A percentile compares a stretch with the other conserved stretches of the same genome.
These are phyloP conservation scores for Cryptocheilus praepositus DNA, from an alignment of 2,888 invertebrate species.

Conservation along the genomic window DNA sequence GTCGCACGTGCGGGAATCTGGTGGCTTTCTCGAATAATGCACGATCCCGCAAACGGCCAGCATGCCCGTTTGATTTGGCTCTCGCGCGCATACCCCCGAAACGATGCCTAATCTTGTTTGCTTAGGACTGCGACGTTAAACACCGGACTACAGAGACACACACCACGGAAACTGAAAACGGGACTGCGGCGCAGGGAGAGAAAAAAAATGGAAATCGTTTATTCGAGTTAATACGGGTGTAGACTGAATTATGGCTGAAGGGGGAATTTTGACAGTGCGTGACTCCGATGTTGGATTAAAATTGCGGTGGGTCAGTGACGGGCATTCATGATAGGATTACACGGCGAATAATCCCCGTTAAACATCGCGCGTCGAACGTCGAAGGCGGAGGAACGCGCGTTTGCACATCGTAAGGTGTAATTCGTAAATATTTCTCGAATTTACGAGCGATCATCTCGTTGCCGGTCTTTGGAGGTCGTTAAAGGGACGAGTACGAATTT, in stretches of 20 bases:
- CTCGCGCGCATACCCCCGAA: slow-evolving; percentile 19
- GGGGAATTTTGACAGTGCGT: slow-evolving; percentile 47
- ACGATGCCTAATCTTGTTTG: slow-evolving; percentile 38
- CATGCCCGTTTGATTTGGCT: slow-evolving; percentile 18
- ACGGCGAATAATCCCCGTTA: slow-evolving; percentile 42
- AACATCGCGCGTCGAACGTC: too few species aligned
- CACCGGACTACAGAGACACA: too few species aligned
- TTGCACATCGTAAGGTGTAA: too few species aligned
- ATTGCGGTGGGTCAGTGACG: slow-evolving; percentile 48
- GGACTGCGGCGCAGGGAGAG: slow-evolving; percentile 4
- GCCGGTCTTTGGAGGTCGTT: too few species aligned
- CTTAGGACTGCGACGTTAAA: slow-evolving; percentile 36
- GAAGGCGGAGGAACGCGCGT: too few species aligned
- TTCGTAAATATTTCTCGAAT: too few species aligned
- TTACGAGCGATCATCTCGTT: too few species aligned
- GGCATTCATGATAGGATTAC: slow-evolving; percentile 47
- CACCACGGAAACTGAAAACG: too few species aligned
- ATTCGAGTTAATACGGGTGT: slow-evolving; percentile 5
- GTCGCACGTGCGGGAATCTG: slow-evolving; percentile 32
- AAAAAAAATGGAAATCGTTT: background rate
- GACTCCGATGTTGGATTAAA: slow-evolving; percentile 52
- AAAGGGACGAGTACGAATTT: slow-evolving; percentile 1
- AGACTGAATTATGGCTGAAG: slow-evolving; percentile 18
- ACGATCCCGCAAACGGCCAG: slow-evolving; percentile 21
- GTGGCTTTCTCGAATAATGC: slow-evolving; percentile 24